Conservation (phyloP, 2,797 vertebrate species). For the Diceros bicornis region DNA sequence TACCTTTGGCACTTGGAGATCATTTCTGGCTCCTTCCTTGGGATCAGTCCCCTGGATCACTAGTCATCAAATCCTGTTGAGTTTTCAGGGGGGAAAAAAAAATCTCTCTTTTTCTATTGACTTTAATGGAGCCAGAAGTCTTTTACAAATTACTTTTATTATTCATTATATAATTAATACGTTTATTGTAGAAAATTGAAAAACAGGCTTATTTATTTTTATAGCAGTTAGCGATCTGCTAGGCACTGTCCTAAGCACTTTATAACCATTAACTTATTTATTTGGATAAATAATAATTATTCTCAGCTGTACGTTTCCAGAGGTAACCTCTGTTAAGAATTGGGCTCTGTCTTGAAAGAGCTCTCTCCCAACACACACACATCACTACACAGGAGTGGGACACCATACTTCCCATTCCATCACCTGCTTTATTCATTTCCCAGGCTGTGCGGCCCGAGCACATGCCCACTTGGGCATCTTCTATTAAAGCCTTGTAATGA, state of each 20-base stretch:
- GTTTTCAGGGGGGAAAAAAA: background rate
- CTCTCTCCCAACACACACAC: background rate
- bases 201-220: background rate
- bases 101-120: background rate
- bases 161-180: background rate
- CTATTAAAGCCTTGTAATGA: background rate
- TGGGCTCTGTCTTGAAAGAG: background rate
- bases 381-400: background rate
- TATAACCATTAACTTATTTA: background rate
- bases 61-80: background rate
- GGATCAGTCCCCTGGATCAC: background rate
- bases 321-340: background rate
- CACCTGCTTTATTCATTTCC: background rate
- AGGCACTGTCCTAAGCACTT: background rate
- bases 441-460: background rate
- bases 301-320: background rate
- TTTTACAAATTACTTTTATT: conserved; percentile 16
- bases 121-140: conserved; percentile 35
- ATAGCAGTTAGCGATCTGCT: background rate
- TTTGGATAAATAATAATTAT: background rate
- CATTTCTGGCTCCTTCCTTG: background rate
- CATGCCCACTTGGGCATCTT: background rate
- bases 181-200: background rate
- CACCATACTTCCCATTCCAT: fast-evolving
- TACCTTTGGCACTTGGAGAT: background rate